phyloP scores from a whole-genome alignment of 2,113 vertebrate species.

The Nycticebus coucang region DNA sequence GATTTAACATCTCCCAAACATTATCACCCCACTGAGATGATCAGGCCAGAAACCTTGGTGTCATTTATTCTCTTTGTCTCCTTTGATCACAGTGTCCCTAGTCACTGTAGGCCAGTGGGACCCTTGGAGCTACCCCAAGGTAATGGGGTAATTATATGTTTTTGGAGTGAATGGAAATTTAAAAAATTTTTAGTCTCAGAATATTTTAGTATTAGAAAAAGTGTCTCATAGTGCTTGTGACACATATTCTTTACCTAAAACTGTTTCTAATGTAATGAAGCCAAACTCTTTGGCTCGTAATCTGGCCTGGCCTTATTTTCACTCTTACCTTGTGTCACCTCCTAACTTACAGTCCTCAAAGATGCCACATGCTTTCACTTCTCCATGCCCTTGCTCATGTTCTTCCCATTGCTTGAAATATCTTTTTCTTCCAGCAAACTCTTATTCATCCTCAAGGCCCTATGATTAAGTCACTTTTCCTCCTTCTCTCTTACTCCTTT shows the following conservation, averaged over 20 bases:
- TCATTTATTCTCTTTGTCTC: not conserved
- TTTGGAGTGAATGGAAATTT: constrained; percentile 5
- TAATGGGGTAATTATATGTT: not conserved
- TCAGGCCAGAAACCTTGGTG: not conserved
- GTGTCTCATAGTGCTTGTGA: not conserved
- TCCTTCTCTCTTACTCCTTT: not conserved
- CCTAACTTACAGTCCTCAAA: not conserved
- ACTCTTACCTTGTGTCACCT: not conserved
- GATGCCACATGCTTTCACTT: not conserved
- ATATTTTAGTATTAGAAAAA: constrained; percentile 6
- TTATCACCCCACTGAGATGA: not conserved
- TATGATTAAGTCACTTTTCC: not conserved
- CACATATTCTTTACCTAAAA: not conserved
- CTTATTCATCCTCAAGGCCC: not conserved
- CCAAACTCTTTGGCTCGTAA: not conserved
- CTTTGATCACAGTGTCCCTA: not conserved
- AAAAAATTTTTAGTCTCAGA: not conserved
- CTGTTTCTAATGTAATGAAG: not conserved
- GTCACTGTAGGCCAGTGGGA: not conserved
- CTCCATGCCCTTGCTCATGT: not conserved
- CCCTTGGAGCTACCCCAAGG: not conserved
- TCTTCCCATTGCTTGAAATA: not conserved
- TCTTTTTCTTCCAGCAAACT: not conserved
- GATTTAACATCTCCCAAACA: not conserved
- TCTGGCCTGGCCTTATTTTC: not conserved